Evolutionary conservation across 2,888 invertebrate species (phyloP).

Genomic region (Athetis lepigone): DNA sequence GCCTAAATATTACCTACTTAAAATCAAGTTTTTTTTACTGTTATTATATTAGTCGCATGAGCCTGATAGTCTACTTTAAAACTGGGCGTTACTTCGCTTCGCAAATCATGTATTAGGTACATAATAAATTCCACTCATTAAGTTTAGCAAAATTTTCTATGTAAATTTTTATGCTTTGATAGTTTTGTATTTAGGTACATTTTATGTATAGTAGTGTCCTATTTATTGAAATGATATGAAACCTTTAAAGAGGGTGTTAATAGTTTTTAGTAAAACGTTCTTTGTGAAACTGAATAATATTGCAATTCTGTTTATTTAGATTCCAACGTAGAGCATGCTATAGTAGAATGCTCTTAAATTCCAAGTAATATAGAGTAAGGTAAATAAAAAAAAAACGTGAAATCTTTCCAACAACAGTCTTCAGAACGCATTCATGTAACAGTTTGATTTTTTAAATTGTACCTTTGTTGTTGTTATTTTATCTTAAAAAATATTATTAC

Average conservation of each 20-base stretch:
- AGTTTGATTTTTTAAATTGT: constrained; percentile 38
- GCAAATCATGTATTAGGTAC: constrained; percentile 24
- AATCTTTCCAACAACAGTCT: constrained; percentile 41
- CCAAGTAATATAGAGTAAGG: constrained; percentile 50
- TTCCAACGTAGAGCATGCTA: constrained; percentile 3
- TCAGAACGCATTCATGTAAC: constrained; percentile 38
- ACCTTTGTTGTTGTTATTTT: constrained; percentile 56
- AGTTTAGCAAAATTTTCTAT: constrained; percentile 23
- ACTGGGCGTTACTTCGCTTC: constrained; percentile 1
- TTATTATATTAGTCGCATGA: background rate
- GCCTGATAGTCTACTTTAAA: background rate
- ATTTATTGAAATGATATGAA: constrained; percentile 54
- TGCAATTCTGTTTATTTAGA: constrained; percentile 16
- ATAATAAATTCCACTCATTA: constrained; percentile 33
- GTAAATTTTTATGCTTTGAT: constrained; percentile 49
- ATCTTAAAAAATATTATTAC: constrained; percentile 54
- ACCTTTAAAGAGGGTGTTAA: constrained; percentile 37
- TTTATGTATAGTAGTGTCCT: constrained; percentile 42
- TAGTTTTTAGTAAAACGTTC: constrained; percentile 15
- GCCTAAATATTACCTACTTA: too few relatives aligned
- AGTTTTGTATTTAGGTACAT: constrained; percentile 33
- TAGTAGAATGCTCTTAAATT: constrained; percentile 43
- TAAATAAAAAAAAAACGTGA: constrained; percentile 31
- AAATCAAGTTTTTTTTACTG: background rate
- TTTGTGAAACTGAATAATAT: constrained; percentile 14